These are phyloP conservation scores for Cottoperca gobio DNA, from an alignment of 2,797 vertebrate genomes.

Conservation along the genomic window DNA sequence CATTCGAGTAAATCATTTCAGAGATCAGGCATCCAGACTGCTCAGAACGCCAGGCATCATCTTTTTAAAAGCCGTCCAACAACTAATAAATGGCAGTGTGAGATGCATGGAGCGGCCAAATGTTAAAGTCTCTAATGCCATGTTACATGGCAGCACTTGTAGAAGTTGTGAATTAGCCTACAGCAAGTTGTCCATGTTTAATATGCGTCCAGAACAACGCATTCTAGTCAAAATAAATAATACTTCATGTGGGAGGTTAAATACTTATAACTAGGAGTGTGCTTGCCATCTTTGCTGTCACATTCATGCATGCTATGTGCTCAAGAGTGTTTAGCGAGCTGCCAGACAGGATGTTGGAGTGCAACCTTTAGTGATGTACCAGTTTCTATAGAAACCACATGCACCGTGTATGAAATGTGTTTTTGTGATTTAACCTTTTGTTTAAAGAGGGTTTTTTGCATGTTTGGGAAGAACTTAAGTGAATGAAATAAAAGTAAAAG, in stretches of 20 bases:
- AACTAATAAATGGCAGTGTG: constrained; percentile 35
- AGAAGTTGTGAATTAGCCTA: constrained; percentile 41
- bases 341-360: constrained; percentile 1
- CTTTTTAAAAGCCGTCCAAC: constrained; percentile 36
- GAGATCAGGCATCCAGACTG: constrained; percentile 2
- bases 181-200: constrained; percentile 42
- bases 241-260: constrained; percentile 53
- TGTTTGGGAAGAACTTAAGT: not conserved
- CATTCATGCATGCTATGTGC: constrained; percentile 22
- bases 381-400: constrained; percentile 51
- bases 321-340: not conserved
- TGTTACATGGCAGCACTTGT: constrained; percentile 27
- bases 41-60: constrained; percentile 22
- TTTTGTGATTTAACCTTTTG: constrained; percentile 39
- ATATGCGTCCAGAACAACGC: constrained; percentile 32
- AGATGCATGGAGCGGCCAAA: constrained; percentile 14
- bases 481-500: constrained; percentile 21
- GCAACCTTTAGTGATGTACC: constrained; percentile 4
- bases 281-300: constrained; percentile 40
- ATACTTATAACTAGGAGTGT: constrained; percentile 19
- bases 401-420: constrained; percentile 4
- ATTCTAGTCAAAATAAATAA: constrained; percentile 60
- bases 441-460: not conserved
- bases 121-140: constrained; percentile 45
- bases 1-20: constrained; percentile 13